phyloP scores from a whole-genome alignment of 2,113 vertebrate species.

The Ceyx melanurus region DNA sequence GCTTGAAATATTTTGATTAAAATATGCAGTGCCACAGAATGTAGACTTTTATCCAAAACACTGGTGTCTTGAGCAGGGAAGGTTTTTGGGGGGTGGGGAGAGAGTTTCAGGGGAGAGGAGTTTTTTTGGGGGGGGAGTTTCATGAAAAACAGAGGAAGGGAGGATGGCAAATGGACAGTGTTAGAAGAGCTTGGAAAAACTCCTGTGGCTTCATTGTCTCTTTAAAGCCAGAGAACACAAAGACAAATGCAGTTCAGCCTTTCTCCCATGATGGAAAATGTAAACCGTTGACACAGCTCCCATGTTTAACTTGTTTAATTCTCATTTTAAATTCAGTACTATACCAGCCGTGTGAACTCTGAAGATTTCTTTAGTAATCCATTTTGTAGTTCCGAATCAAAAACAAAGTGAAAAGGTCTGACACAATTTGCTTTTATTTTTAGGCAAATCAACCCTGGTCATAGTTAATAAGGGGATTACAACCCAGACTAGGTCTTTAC shows the following conservation, averaged over 20 bases:
- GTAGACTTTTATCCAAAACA: conserved; percentile 24
- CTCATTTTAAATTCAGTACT: conserved; percentile 88
- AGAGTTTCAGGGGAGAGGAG: not conserved
- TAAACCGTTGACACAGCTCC: conserved; percentile 77
- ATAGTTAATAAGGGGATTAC: conserved; percentile 99
- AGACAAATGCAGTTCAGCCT: conserved; percentile 74
- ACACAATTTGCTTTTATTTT: conserved; percentile 94
- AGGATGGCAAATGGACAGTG: conserved; percentile 69
- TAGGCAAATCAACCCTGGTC: conserved; percentile 89
- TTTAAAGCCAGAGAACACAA: conserved; percentile 77
- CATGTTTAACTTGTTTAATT: conserved; percentile 87
- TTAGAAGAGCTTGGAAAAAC: conserved; percentile 78
- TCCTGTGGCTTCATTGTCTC: conserved; percentile 82
- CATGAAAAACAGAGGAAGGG: conserved; percentile 65
- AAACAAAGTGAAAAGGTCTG: conserved; percentile 94
- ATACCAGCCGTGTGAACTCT: conserved; percentile 82
- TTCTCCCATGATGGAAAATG: conserved; percentile 80
- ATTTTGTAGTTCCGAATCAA: conserved; percentile 94
- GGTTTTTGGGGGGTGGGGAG: not conserved
- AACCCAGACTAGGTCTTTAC: conserved; percentile 90
- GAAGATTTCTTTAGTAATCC: conserved; percentile 90
- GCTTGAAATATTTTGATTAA: conserved; percentile 78
- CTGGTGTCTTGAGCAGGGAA: conserved; percentile 19
- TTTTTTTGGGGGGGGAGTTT: not conserved
- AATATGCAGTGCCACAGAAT: conserved; percentile 48